Base-by-base conservation (phyloP, 2,888 invertebrate genomes). In the Platycheirus rosarum region DNA sequence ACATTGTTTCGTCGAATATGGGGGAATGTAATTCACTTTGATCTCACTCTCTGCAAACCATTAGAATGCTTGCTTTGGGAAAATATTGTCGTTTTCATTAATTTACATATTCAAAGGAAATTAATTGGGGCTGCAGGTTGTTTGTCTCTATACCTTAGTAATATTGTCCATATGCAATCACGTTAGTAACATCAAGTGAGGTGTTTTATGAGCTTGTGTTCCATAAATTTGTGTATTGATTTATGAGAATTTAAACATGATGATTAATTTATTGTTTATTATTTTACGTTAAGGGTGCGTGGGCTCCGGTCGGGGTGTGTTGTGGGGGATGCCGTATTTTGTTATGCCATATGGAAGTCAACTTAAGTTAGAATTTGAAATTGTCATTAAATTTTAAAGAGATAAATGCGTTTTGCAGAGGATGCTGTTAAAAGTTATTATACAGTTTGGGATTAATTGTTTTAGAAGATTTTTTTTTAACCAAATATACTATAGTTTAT, bases 91-190 rank as follows among this genome's bases (percentile, higher is more conserved):
- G 82, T 82, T 82, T 76, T 82, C 82, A 82, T 82, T 77, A 82
- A 82, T 82, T 82, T 82, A 82, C 82, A 82, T 82, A 82, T 82
- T 82, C 82, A 82, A 82, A 82, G 82, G 77, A 82, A 82, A 82
- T 82, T 82, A 82, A 82, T 82, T 82, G 82, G 82, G 77, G 82
- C 77, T 82, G 77, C 82, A 77, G 82, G 82, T 68, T 82, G 68
- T 82, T 82, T 82, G 68, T 68, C 77, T 68, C 77, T 82, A 32
- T 32, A 71, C 77, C 77, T 77, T 71, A 55, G 66, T 82, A 82
- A 76, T 82, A 68, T 69, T 55, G 77, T 76, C 82, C 82, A 73
- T 60, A 82, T 77, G 73, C 77, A 82, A 82, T 82, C 71, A 73
- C 44, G 62, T 82, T 82, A 29, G n/a, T 2, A 14, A 82, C 77